Percentiles rank a stretch among this genome's conserved stretches.
Conservation (phyloP, 2,113 vertebrate genomes). For the Gymnogyps californianus region DNA sequence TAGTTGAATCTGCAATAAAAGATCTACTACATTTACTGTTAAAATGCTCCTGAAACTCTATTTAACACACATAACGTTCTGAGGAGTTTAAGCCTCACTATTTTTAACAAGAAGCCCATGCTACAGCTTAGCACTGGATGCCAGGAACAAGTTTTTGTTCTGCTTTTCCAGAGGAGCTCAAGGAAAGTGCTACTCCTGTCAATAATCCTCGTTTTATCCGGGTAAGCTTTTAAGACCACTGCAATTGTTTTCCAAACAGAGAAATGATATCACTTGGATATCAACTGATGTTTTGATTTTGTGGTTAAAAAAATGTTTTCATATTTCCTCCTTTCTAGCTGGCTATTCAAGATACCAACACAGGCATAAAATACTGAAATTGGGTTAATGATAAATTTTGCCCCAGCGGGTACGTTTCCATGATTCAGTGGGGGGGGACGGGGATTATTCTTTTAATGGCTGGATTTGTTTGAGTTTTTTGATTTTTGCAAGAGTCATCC, state of each 20-base stretch:
- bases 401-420: background rate
- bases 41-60: background rate
- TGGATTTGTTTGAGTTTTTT: background rate
- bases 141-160: background rate
- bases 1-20: background rate
- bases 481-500: background rate
- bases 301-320: background rate
- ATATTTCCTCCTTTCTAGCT: background rate
- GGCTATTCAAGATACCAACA: background rate
- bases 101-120: background rate
- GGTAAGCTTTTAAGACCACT: background rate
- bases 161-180: background rate
- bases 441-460: background rate
- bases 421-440: background rate
- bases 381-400: background rate
- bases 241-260: background rate
- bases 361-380: background rate
- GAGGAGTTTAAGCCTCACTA: background rate
- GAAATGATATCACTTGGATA: background rate
- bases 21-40: too few species aligned
- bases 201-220: background rate
- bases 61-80: background rate
- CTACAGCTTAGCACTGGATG: background rate
- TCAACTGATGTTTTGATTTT: background rate
- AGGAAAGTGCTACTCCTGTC: background rate